Conservation (phyloP, 2,113 vertebrate genomes). For the Erythrolamprus reginae region DNA sequence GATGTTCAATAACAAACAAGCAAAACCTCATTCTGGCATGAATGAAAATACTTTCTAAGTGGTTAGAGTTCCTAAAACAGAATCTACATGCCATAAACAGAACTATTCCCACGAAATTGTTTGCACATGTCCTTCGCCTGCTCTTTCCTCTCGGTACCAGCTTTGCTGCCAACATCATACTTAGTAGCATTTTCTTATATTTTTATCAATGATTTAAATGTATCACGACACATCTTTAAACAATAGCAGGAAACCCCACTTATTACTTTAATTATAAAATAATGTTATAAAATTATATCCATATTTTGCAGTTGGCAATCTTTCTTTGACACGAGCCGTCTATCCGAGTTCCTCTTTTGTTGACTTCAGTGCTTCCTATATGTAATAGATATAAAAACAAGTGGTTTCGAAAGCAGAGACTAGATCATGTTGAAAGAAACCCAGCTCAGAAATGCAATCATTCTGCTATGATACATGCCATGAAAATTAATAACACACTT, state of each 20-base stretch:
- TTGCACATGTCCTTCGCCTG: slow-evolving; percentile 72
- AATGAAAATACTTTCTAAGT: slow-evolving; percentile 74
- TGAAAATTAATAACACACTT: slow-evolving; percentile 70
- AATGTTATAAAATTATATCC: slow-evolving; percentile 83
- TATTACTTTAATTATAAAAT: slow-evolving; percentile 82
- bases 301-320: slow-evolving; percentile 71
- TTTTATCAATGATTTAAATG: slow-evolving; percentile 75
- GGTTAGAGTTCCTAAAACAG: slow-evolving; percentile 73
- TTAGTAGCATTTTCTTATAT: slow-evolving; percentile 60
- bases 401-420: slow-evolving; percentile 76
- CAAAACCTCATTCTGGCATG: slow-evolving; percentile 74
- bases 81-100: slow-evolving; percentile 74
- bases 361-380: slow-evolving; percentile 73
- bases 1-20: slow-evolving; percentile 71
- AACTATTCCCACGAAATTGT: slow-evolving; percentile 75
- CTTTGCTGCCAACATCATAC: slow-evolving; percentile 64
- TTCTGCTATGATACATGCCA: slow-evolving; percentile 70
- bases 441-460: slow-evolving; percentile 74
- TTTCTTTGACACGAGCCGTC: slow-evolving; percentile 66
- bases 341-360: slow-evolving; percentile 68
- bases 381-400: slow-evolving; percentile 79
- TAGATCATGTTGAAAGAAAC: slow-evolving; percentile 80
- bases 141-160: slow-evolving; percentile 54
- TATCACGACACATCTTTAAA: slow-evolving; percentile 78
- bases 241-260: slow-evolving; percentile 82